These are phyloP conservation scores for Cryptocephalus moraei DNA, from an alignment of 2,888 invertebrate genomes.

Conservation along the genomic window DNA sequence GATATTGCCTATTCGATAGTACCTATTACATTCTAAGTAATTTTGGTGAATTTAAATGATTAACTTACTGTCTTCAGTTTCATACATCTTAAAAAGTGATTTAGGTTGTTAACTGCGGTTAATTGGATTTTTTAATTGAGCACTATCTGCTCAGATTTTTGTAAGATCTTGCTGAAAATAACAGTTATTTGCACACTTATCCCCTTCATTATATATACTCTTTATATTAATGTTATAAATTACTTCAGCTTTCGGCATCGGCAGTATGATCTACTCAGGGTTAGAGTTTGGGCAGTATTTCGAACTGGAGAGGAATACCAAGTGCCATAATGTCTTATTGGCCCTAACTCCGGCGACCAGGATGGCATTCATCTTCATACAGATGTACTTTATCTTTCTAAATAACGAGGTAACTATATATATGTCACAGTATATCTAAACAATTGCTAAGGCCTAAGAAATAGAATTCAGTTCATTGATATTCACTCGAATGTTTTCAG, in stretches of 20 bases:
- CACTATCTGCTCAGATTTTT: too few species aligned
- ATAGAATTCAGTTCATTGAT: background rate
- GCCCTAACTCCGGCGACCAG: slow-evolving; percentile 85
- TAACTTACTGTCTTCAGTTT: too few species aligned
- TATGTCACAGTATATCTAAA: background rate
- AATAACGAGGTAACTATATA: slow-evolving; percentile 73
- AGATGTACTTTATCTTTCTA: slow-evolving; percentile 97
- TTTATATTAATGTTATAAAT: background rate
- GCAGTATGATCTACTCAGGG: slow-evolving; percentile 95
- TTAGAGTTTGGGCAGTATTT: slow-evolving; percentile 93
- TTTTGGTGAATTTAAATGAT: too few species aligned
- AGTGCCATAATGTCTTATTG: slow-evolving; percentile 83
- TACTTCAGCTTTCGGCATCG: slow-evolving; percentile 85
- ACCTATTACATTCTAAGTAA: too few species aligned
- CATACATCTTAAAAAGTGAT: background rate
- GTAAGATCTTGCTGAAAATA: background rate
- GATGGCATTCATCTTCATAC: slow-evolving; percentile 94
- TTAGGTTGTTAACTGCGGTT: too few species aligned
- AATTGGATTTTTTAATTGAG: too few species aligned
- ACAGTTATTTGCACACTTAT: background rate
- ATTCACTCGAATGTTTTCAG: background rate
- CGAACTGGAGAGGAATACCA: slow-evolving; percentile 80
- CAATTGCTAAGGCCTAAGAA: background rate
- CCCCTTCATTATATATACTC: background rate
- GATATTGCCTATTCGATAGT: too few species aligned